Evolutionary conservation across 2,888 invertebrate genomes (phyloP), one percentile per base, ranked within the genome.

Genomic region (Xylota segnis): DNA sequence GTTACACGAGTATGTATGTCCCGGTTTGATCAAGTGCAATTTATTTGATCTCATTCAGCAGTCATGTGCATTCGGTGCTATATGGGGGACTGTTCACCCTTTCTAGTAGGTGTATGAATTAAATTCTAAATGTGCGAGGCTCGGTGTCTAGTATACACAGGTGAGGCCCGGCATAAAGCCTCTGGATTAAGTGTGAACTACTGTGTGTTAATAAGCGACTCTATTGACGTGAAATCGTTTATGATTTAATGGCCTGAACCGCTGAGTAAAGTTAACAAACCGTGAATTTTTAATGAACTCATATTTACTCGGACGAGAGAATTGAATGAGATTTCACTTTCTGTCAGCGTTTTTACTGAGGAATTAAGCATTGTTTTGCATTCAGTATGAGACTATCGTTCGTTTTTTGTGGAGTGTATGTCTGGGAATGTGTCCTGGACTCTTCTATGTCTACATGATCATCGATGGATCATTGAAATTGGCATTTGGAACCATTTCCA

Each of bases 221-320:
- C 12, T 37, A 12, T 37, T 37, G 37, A 10, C 10, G 2, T 7
- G 7, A 32, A 23, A 23, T 23, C 34, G 9, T 9, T 10, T 10
- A 9, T 10, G 9, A 34, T 7, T 34, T 10, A 34, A 34, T 10
- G 2, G 9, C 9, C 2, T 34, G 7, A 34, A 23, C 23, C 23
- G 34, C 34, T 10, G 0, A 40, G 5, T n/a, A 52, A 54, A 29
- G n/a, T 54, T 29, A 54, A 54, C 29, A 54, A 54, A 54, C 29
- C 52, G 52, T 54, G 18, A 27, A 54, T n/a, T 27, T 54, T 54
- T 27, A 54, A 23, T 59, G 40, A 40, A 12, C 37, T 14, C 12
- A 14, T 7, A 43, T 14, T 43, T 43, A 43, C 14, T 43, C 14
- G 6, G 3, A 23, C 23, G 23, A 23, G 23, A 23, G 14, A 5